A percentile compares a stretch with the other conserved stretches of the same genome.
Conservation (phyloP, 2,888 invertebrate species). For the Alloplasta piceator region DNA sequence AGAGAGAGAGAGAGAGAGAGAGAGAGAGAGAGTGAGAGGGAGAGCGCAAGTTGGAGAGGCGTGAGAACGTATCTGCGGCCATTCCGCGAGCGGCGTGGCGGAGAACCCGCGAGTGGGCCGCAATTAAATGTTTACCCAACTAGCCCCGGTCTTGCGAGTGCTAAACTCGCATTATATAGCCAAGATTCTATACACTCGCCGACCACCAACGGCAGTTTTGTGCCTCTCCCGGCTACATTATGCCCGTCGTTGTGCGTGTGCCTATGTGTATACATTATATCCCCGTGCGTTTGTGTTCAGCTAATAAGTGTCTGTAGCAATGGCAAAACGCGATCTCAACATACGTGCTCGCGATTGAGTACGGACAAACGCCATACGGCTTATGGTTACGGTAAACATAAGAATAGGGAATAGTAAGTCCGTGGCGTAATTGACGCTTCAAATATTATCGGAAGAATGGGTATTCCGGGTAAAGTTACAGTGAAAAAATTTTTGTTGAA, state of each 20-base stretch:
- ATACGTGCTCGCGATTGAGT: constrained; percentile 50
- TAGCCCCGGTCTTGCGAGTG: constrained; percentile 64
- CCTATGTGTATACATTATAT: constrained; percentile 57
- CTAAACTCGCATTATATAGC: constrained; percentile 61
- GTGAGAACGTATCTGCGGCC: constrained; percentile 74
- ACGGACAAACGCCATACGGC: constrained; percentile 25
- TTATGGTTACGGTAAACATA: constrained; percentile 15
- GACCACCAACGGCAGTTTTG: constrained; percentile 47
- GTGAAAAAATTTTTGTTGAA: too few species aligned
- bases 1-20: constrained; percentile 47
- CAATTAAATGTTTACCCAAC: constrained; percentile 74
- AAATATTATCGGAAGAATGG: too few species aligned
- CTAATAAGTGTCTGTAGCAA: constrained; percentile 66
- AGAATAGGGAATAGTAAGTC: too few species aligned
- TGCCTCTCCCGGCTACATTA: constrained; percentile 28
- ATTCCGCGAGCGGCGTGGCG: constrained; percentile 70
- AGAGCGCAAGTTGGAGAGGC: constrained; percentile 70
- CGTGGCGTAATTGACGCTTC: too few species aligned
- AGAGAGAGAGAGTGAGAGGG: constrained; percentile 57
- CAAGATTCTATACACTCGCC: constrained; percentile 57
- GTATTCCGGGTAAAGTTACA: too few species aligned
- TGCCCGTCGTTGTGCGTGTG: constrained; percentile 23
- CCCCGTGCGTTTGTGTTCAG: constrained; percentile 62
- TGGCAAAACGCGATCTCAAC: constrained; percentile 55
- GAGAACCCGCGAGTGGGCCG: constrained; percentile 66